phyloP scores from a whole-genome alignment of 2,888 invertebrate species.

The Drosophila macrospina region DNA sequence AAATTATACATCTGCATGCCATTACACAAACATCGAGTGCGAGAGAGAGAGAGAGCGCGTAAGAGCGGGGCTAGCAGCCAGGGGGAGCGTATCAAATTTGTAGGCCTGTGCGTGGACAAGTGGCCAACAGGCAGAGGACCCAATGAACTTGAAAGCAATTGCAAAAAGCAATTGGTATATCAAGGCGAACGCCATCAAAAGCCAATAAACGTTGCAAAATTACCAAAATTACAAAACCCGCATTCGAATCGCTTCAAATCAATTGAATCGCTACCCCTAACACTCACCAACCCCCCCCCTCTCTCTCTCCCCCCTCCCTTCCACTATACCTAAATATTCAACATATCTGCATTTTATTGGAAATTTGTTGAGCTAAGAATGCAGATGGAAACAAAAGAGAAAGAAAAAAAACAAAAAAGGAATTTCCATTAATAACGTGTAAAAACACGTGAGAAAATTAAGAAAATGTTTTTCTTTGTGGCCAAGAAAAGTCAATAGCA shows the following conservation, averaged over 20 bases:
- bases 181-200: slow-evolving; percentile 23
- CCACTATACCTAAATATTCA: background rate
- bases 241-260: slow-evolving; percentile 10
- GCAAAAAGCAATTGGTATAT: slow-evolving; percentile 42
- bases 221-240: slow-evolving; percentile 28
- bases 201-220: slow-evolving; percentile 41
- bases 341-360: slow-evolving; percentile 16
- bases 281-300: background rate
- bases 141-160: slow-evolving; percentile 53
- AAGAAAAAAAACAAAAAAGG: slow-evolving; percentile 3
- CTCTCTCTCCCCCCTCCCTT: no score
- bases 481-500: no score
- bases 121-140: slow-evolving; percentile 43
- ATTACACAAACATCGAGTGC: slow-evolving; percentile 21
- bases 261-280: slow-evolving; percentile 6
- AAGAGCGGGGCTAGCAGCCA: no score
- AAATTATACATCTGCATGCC: slow-evolving; percentile 66
- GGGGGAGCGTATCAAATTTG: background rate
- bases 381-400: no score
- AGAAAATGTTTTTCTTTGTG: background rate
- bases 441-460: slow-evolving; percentile 14
- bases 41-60: background rate
- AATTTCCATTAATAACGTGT: slow-evolving; percentile 16
- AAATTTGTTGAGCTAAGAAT: background rate
- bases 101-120: slow-evolving; percentile 64